phyloP scores from a whole-genome alignment of 2,797 vertebrate species.

The Helicolenus hilgendorfi region DNA sequence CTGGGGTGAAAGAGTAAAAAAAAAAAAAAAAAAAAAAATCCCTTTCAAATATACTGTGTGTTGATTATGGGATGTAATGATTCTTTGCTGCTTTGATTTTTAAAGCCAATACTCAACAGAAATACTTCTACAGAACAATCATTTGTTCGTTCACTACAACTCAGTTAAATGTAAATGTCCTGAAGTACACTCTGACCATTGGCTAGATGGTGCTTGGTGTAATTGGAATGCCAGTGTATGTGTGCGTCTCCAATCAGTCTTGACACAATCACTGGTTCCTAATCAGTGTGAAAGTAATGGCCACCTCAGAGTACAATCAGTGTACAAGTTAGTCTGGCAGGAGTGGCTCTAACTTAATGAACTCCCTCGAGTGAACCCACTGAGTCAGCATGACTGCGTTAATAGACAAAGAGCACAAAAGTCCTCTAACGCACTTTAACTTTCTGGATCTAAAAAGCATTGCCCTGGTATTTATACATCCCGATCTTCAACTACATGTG shows the following conservation, averaged over 20 bases:
- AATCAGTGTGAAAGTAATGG: constrained; percentile 83
- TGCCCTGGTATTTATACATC: background rate
- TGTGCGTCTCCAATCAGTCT: constrained; percentile 67
- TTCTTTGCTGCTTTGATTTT: constrained; percentile 32
- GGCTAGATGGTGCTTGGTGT: constrained; percentile 55
- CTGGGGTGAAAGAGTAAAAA: background rate
- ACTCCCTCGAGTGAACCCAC: constrained; percentile 48
- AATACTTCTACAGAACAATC: constrained; percentile 45
- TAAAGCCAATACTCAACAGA: constrained; percentile 6
- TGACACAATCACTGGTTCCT: constrained; percentile 70
- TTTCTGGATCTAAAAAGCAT: background rate
- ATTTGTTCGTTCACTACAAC: constrained; percentile 47
- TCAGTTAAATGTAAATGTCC: constrained; percentile 57
- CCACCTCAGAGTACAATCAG: constrained; percentile 78
- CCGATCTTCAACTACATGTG: background rate
- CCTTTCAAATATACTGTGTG: background rate
- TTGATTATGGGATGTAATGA: constrained; percentile 1
- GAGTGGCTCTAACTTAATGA: constrained; percentile 72
- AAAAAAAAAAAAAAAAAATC: constrained; percentile 25
- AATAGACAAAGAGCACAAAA: constrained; percentile 24
- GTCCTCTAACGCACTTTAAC: background rate
- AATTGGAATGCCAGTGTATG: constrained; percentile 66
- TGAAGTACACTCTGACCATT: constrained; percentile 49
- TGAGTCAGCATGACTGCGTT: constrained; percentile 27
- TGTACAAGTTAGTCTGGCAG: constrained; percentile 59